Conservation (phyloP, 92 coral and sea anemone genomes). For the Porites cylindrica region DNA sequence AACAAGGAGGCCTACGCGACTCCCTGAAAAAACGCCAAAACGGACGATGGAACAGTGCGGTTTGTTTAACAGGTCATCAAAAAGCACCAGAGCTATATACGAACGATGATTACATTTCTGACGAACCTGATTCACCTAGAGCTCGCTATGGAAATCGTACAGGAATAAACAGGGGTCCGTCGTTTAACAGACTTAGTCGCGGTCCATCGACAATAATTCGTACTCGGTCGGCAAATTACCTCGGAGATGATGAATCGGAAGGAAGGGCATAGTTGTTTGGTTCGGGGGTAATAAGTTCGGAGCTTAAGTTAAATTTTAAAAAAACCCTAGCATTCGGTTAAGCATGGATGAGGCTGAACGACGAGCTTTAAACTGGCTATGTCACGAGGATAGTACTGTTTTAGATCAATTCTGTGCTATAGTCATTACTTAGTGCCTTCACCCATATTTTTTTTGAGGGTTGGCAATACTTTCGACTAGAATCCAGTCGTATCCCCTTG, state of each 20-base stretch:
- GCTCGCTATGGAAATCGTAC: not conserved
- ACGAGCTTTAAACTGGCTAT: too few relatives aligned
- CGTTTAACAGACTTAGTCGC: slow-evolving; percentile 6
- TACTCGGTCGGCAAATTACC: slow-evolving; percentile 39
- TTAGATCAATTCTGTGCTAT: too few relatives aligned
- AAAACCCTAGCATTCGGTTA: not conserved
- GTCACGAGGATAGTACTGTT: too few relatives aligned
- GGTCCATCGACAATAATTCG: slow-evolving; percentile 40
- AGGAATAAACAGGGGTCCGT: slow-evolving; percentile 6
- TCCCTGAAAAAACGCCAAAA: not conserved
- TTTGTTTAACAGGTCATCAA: slow-evolving; percentile 45
- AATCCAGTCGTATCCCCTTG: too few relatives aligned
- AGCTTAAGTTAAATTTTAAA: not conserved
- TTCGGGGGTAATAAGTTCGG: too few relatives aligned
- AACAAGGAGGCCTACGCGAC: slow-evolving; percentile 2
- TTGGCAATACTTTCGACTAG: too few relatives aligned
- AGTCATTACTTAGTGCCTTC: too few relatives aligned
- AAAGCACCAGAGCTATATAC: not conserved
- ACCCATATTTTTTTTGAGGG: too few relatives aligned
- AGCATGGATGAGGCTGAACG: too few relatives aligned
- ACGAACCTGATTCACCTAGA: slow-evolving; percentile 24
- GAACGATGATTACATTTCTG: slow-evolving; percentile 26
- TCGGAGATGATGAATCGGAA: slow-evolving; percentile 55
- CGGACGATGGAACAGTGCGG: slow-evolving; percentile 49
- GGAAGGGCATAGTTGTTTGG: not conserved